These are phyloP conservation scores for Nothocercus nigrocapillus DNA, from an alignment of 2,113 vertebrate species.

Conservation along the genomic window DNA sequence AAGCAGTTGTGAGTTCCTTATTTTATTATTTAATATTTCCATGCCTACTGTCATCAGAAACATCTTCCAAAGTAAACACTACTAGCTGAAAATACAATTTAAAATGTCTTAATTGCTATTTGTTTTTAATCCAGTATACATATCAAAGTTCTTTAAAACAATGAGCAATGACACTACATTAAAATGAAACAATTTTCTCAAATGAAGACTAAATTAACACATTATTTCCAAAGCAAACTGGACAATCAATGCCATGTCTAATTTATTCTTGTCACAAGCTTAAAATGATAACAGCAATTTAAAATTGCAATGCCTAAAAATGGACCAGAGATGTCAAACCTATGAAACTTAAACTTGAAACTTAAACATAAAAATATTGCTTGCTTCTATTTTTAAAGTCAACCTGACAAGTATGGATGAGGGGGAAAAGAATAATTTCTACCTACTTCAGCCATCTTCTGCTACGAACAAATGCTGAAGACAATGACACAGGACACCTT, in stretches of 20 bases:
- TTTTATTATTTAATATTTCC: background rate
- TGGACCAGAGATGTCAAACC: background rate
- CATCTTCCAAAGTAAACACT: background rate
- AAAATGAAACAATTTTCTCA: background rate
- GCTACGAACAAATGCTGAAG: background rate
- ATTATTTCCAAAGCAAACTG: background rate
- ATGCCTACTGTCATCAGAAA: background rate
- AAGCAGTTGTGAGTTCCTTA: background rate
- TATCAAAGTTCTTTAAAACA: background rate
- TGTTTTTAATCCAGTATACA: background rate
- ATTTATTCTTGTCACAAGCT: background rate
- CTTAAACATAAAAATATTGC: background rate
- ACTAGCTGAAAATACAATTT: background rate
- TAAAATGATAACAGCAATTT: background rate
- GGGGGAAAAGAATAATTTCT: background rate
- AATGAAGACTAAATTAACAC: background rate
- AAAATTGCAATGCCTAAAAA: background rate
- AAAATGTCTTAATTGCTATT: background rate
- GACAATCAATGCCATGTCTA: background rate
- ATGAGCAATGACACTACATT: background rate
- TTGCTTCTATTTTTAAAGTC: background rate
- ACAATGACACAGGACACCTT: background rate
- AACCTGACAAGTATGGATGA: background rate
- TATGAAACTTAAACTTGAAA: background rate
- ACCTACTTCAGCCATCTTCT: background rate